Evolutionary conservation across 35 echinoderm and acorn worm genomes (phyloP).

Genomic region (Lytechinus variegatus): DNA sequence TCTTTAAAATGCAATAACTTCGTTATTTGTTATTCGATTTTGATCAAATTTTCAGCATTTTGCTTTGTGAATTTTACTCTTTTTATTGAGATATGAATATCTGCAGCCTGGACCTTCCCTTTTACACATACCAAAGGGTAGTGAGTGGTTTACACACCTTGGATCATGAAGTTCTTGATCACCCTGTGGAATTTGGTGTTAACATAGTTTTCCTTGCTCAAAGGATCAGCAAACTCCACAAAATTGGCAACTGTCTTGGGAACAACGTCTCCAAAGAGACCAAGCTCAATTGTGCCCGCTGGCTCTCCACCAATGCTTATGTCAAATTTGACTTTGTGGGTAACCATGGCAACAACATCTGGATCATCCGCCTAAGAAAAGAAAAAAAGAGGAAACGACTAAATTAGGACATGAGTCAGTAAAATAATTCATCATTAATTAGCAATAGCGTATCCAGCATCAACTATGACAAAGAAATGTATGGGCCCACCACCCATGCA

Average conservation of each 20-base stretch:
- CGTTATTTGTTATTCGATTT: too few species aligned
- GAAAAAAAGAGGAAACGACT: not conserved
- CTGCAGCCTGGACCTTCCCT: too few species aligned
- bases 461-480: too few species aligned
- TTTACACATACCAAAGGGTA: too few species aligned
- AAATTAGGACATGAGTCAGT: too few species aligned
- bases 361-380: not conserved
- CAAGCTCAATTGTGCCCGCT: constrained; percentile 72
- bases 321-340: constrained; percentile 83
- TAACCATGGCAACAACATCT: not conserved
- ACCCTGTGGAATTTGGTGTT: constrained; percentile 76
- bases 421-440: too few species aligned
- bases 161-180: constrained; percentile 96
- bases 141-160: constrained; percentile 59
- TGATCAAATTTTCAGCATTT: too few species aligned
- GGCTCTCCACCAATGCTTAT: constrained; percentile 70
- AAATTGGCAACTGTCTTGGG: constrained; percentile 86
- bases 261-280: constrained; percentile 79
- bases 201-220: constrained; percentile 66
- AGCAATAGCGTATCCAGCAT: too few species aligned
- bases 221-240: not conserved
- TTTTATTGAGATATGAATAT: too few species aligned
- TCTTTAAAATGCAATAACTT: too few species aligned
- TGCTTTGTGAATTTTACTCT: too few species aligned
- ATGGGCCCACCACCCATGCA: too few species aligned